Base-by-base conservation (phyloP, 2,888 invertebrate genomes). In the Calameuta idolon region DNA sequence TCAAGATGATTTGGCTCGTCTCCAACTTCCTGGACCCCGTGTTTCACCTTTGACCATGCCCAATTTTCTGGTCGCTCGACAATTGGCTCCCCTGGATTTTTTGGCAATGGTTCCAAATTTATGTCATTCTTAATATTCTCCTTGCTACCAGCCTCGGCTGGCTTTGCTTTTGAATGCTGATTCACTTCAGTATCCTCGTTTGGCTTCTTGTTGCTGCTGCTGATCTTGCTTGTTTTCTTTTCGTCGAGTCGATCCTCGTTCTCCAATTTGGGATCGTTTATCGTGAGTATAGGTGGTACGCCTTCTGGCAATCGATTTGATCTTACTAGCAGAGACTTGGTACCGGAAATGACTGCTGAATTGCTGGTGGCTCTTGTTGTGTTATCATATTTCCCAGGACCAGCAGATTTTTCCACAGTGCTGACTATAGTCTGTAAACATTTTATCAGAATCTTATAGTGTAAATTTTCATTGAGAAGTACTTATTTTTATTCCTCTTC, bases 11-110 rank as follows among this genome's bases (percentile, higher is more conserved):
- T 90, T 4, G 85, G 86, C 76, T 89, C 90, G 12, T 91, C 91
- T 3, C 91, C 91, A 69, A 91, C 85, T 81, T 91, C 91, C 73
- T 91, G 91, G 55, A 91, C 85, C 12, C 90, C 90, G 5, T 85
- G 85, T 73, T 84, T 82, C 23, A 85, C 86, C 75, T 85, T 85
- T 76, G 86, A 83, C 88, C 87, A 87, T 73, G 80, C 79, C 3
- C 83, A 81, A 73, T 85, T 85, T 4, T 76, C 79, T 55, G 73
- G 80, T 12, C 82, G 79, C 33, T 84, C 85, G 5, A 83, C 78
- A 30, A 84, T 79, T 35, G 86, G 87, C 34, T 88, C 87, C 0
- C 83, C 89, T 4, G 79, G 75, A n/a, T 85, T 86, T 69, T 83
- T 81, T 12, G 81, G 76, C 11, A 81, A 80, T 31, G 83, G 78